Evolutionary conservation across 2,113 vertebrate species (phyloP), one percentile per base, ranked within the genome.

Genomic region (Australoheros scitulus): DNA sequence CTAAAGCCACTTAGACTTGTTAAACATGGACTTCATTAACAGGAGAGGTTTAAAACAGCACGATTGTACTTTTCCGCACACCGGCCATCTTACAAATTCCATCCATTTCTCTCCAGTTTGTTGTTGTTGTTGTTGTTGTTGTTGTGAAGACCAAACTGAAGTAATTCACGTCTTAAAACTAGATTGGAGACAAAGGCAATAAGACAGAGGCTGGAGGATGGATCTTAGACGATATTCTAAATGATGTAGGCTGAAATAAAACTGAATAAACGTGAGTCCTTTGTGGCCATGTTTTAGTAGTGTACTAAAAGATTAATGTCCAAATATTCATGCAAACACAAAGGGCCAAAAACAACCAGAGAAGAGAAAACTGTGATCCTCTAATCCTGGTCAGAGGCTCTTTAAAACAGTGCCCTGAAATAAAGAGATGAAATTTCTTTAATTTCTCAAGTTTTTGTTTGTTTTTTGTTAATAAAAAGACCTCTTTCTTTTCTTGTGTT

Each of bases 41-140:
- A 65, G 0, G 63, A 17, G 43, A 65, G n/a, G n/a, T 65, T 65
- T 65, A 43, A 43, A 63, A 18, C 0, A 47, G 14, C 24, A n/a
- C 43, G 13, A 38, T 0, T 68, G 22, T 11, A 11, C 8, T 26
- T 26, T 17, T 26, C 24, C 38, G 26, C 38, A 47, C 43, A 65
- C 24, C 38, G 11, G 38, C 11, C 1, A 11, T 10, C 38, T 47
- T 47, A 38, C 8, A 0, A 26, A 18, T 68, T 41, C 6, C 64
- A 26, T 47, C 38, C 1, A 47, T 15, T 47, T 68, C 22, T 32
- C 26, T 26, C 26, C 26, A 26, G 26, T 26, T 26, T 29, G 4
- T 29, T 29, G 29, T 29, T 29, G 29, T 29, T 29, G 3, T 4
- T 29, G 3, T 34, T 34, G 6, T 34, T 34, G 34, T 34, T 6